Conservation (phyloP, 1,140 invertebrate species). For the Mactra quadrangularis region DNA sequence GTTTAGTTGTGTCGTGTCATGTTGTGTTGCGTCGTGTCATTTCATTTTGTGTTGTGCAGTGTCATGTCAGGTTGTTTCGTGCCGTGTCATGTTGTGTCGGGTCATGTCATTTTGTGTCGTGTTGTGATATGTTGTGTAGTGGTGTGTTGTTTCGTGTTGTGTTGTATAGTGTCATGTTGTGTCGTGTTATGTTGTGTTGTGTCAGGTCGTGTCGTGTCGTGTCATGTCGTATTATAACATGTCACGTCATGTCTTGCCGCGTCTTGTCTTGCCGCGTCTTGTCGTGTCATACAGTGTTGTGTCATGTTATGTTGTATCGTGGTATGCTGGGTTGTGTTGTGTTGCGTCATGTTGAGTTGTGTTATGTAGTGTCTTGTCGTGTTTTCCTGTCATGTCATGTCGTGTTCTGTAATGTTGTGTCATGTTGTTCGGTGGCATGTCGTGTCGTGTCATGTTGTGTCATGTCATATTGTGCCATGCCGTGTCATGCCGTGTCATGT, state of each 20-base stretch:
- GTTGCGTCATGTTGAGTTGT: neutral
- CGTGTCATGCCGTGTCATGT: neutral
- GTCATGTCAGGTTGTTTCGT: slow-evolving; percentile 44
- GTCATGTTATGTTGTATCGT: neutral
- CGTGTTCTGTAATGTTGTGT: too few relatives aligned
- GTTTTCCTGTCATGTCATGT: neutral
- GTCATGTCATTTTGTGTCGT: slow-evolving; percentile 31
- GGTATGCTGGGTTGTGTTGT: neutral
- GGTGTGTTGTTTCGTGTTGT: slow-evolving; percentile 30
- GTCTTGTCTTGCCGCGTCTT: neutral
- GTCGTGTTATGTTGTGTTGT: slow-evolving; percentile 3
- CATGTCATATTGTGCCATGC: neutral
- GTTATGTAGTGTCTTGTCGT: neutral
- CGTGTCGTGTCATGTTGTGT: neutral
- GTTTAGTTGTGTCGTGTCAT: slow-evolving; percentile 64
- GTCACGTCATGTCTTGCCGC: neutral
- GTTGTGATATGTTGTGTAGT: slow-evolving; percentile 26
- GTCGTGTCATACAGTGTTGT: neutral
- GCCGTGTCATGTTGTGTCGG: slow-evolving; percentile 10
- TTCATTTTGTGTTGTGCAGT: slow-evolving; percentile 46
- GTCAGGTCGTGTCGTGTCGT: neutral
- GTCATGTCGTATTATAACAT: neutral
- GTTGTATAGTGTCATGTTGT: slow-evolving; percentile 31
- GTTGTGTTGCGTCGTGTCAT: slow-evolving; percentile 50
- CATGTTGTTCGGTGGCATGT: neutral